Conservation (phyloP, 2,888 invertebrate genomes). For the Epinotia ramella region DNA sequence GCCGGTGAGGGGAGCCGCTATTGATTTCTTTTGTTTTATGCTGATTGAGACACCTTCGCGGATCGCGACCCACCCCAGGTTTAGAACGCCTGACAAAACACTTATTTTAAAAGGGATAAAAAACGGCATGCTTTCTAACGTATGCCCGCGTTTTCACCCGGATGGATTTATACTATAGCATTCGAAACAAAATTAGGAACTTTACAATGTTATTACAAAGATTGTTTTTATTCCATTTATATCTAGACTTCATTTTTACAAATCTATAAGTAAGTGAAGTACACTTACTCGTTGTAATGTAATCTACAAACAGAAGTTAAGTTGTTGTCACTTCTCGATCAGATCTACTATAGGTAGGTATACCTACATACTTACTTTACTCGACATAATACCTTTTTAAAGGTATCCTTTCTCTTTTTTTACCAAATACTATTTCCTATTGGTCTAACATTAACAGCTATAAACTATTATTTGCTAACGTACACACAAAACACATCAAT, state of each 20-base stretch:
- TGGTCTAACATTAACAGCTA: not conserved
- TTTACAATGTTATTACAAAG: not conserved
- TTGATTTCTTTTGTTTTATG: constrained; percentile 86
- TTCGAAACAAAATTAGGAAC: too few relatives aligned
- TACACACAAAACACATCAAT: constrained; percentile 64
- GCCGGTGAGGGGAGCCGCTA: constrained; percentile 74
- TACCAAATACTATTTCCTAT: not conserved
- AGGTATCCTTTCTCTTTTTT: too few relatives aligned
- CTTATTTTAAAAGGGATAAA: constrained; percentile 75
- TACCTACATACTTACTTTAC: too few relatives aligned
- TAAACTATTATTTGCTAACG: constrained; percentile 12
- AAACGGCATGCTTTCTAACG: constrained; percentile 54
- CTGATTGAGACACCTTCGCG: constrained; percentile 85
- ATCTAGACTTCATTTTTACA: too few relatives aligned
- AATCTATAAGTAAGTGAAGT: too few relatives aligned
- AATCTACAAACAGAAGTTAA: too few relatives aligned
- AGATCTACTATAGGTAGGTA: too few relatives aligned
- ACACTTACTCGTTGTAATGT: too few relatives aligned
- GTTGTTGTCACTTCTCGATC: too few relatives aligned
- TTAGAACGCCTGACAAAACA: constrained; percentile 78
- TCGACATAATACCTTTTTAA: too few relatives aligned
- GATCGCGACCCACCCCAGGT: constrained; percentile 66
- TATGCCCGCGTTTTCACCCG: not conserved
- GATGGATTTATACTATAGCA: not conserved
- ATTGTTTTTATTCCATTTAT: too few relatives aligned